These are phyloP conservation scores for Pterocles gutturalis DNA, from an alignment of 2,113 vertebrate species.

Conservation along the genomic window DNA sequence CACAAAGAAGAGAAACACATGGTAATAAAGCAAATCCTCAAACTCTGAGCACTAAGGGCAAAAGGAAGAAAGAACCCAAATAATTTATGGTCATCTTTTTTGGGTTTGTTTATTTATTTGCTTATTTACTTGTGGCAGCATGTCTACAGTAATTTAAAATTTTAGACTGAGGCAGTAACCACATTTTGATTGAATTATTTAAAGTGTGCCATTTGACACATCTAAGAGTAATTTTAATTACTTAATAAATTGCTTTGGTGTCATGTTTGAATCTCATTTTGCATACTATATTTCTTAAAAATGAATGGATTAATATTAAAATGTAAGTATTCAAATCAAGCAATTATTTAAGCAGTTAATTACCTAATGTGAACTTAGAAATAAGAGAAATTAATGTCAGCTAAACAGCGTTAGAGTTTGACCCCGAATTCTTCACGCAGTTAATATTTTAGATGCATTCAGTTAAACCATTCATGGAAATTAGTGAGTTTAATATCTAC, in stretches of 20 bases:
- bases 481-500: background rate
- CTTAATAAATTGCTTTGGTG: conserved; percentile 50
- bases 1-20: background rate
- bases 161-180: conserved; percentile 6
- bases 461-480: background rate
- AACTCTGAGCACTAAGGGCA: background rate
- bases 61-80: background rate
- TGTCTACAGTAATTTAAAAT: background rate
- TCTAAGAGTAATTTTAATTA: conserved; percentile 43
- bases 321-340: conserved; percentile 8
- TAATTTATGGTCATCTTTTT: background rate
- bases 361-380: background rate
- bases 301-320: conserved; percentile 23
- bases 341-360: conserved; percentile 49
- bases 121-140: background rate
- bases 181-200: conserved; percentile 55
- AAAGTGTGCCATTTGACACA: conserved; percentile 47
- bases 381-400: background rate
- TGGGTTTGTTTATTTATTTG: background rate
- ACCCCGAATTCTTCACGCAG: background rate
- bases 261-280: conserved; percentile 30
- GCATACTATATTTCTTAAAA: conserved; percentile 40
- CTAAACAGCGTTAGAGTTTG: background rate
- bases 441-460: background rate
- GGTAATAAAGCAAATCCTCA: background rate